Evolutionary conservation across 2,888 invertebrate species (phyloP).

Genomic region (Drosophila paramelanica): DNA sequence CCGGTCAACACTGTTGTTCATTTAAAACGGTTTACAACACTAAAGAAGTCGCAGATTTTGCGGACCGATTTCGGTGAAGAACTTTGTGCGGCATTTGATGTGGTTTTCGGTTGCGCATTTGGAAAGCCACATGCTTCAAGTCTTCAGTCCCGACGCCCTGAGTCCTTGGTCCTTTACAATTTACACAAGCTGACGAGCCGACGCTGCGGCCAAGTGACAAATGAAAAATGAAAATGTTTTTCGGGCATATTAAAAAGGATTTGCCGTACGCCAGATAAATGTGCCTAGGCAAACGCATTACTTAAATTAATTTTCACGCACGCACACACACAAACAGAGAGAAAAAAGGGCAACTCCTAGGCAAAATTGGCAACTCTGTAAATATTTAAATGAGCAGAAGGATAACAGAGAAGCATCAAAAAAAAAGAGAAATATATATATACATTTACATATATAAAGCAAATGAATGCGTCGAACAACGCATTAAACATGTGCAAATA

Average conservation of each 20-base stretch:
- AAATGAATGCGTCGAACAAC: slow-evolving; percentile 77
- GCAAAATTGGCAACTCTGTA: slow-evolving; percentile 59
- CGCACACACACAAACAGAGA: slow-evolving; percentile 28
- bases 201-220: slow-evolving; percentile 68
- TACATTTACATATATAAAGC: slow-evolving; percentile 36
- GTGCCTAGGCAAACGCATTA: slow-evolving; percentile 70
- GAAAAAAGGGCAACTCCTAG: slow-evolving; percentile 37
- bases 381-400: slow-evolving; percentile 75
- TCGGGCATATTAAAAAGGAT: slow-evolving; percentile 78
- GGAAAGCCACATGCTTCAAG: slow-evolving; percentile 9
- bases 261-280: slow-evolving; percentile 73
- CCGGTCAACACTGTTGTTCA: slow-evolving; percentile 10
- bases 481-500: slow-evolving; percentile 80
- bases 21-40: slow-evolving; percentile 13
- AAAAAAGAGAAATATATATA: slow-evolving; percentile 4
- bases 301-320: slow-evolving; percentile 77
- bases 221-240: slow-evolving; percentile 82
- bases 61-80: slow-evolving; percentile 14
- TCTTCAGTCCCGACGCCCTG: not conserved
- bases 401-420: slow-evolving; percentile 26
- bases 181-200: slow-evolving; percentile 33
- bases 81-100: slow-evolving; percentile 55
- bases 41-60: slow-evolving; percentile 22
- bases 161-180: slow-evolving; percentile 18
- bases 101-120: slow-evolving; percentile 34